Conservation (phyloP, 1,140 invertebrate genomes). For the Steinernema khuongi region DNA sequence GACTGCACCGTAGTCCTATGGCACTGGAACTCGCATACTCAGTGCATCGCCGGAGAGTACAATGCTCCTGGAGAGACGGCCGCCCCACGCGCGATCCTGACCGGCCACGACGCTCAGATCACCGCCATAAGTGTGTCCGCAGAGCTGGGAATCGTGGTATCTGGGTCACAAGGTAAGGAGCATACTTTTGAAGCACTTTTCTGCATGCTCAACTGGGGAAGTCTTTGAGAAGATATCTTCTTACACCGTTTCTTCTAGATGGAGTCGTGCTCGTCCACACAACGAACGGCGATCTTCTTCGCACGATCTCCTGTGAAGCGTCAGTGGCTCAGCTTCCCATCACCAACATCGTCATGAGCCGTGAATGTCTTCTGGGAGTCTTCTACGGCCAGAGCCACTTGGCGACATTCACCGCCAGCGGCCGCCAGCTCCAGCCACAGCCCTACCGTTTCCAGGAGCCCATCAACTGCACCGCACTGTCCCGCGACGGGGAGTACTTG, state of each 20-base stretch:
- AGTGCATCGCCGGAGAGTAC: constrained; percentile 88
- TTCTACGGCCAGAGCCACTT: constrained; percentile 69
- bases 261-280: constrained; percentile 94
- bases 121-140: constrained; percentile 90
- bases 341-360: constrained; percentile 66
- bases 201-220: too few relatives aligned
- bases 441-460: constrained; percentile 32
- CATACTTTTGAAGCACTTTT: not conserved
- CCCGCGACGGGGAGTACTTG: constrained; percentile 94
- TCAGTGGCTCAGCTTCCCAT: constrained; percentile 68
- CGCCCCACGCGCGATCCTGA: constrained; percentile 87
- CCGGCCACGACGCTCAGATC: constrained; percentile 90
- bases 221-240: not conserved
- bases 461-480: constrained; percentile 80
- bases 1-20: constrained; percentile 95
- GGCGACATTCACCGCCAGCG: constrained; percentile 75
- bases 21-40: constrained; percentile 94
- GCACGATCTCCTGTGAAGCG: constrained; percentile 64
- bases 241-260: constrained; percentile 64
- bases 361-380: constrained; percentile 91
- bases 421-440: constrained; percentile 71
- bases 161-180: constrained; percentile 66
- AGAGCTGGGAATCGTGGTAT: constrained; percentile 93
- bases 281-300: constrained; percentile 90
- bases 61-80: constrained; percentile 68